These are phyloP conservation scores for Vanessa atalanta DNA, from an alignment of 1,140 invertebrate species.

Conservation along the genomic window DNA sequence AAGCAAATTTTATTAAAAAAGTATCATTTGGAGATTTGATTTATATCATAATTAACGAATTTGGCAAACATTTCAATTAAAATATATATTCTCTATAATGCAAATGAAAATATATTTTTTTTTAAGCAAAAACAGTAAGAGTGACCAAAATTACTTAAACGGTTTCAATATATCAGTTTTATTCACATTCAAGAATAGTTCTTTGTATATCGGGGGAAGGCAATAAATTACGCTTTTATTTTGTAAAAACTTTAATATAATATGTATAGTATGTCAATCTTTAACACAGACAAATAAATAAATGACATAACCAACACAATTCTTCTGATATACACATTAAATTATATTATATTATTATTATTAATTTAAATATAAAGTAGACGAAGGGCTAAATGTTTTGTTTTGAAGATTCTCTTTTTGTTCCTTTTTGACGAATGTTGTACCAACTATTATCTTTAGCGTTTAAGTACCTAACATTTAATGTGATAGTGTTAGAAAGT, in stretches of 20 bases:
- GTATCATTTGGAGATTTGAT: constrained; percentile 42
- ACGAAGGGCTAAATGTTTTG: constrained; percentile 58
- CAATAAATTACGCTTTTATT: constrained; percentile 82
- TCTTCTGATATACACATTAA: constrained; percentile 28
- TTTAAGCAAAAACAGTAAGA: background rate
- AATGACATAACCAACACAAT: constrained; percentile 25
- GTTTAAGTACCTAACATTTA: constrained; percentile 59
- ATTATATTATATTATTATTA: constrained; percentile 30
- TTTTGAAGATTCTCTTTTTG: constrained; percentile 51
- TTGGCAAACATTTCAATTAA: constrained; percentile 15
- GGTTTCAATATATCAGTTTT: constrained; percentile 25
- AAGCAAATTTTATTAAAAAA: constrained; percentile 44
- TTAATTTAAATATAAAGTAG: constrained; percentile 42
- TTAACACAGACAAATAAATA: constrained; percentile 28
- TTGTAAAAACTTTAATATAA: constrained; percentile 58
- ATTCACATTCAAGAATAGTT: constrained; percentile 23
- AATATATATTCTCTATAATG: background rate
- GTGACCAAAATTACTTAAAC: constrained; percentile 8
- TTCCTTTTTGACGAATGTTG: constrained; percentile 64
- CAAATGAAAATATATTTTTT: background rate
- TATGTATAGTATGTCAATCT: constrained; percentile 41
- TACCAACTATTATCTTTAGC: constrained; percentile 49
- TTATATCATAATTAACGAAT: constrained; percentile 16
- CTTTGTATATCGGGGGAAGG: constrained; percentile 78
- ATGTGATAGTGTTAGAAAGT: constrained; percentile 73